Evolutionary conservation across 2,888 invertebrate species (phyloP), one percentile per base, ranked within the genome.

Genomic region (Agonopterix subpropinquella): DNA sequence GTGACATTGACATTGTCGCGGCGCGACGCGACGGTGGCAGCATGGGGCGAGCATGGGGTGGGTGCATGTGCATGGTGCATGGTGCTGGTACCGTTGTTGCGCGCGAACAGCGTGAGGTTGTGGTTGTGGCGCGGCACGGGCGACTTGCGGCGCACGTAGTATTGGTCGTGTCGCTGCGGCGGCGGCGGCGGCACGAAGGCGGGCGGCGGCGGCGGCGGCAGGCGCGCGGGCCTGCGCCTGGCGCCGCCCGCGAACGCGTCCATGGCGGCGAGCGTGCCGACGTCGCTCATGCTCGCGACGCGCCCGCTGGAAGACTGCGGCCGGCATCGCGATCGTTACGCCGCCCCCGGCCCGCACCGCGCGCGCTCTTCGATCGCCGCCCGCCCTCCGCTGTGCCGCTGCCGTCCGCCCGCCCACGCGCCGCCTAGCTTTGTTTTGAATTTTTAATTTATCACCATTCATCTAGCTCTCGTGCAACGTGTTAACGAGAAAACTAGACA

Each of bases 181-280:
- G 86, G 86, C 59, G 84, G 86, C 65, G 85, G 86, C 56, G 85
- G 85, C 72, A 84, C 80, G 77, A 80, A 79, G 68, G 83, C 82
- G 76, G 85, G 86, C 71, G 83, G 83, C 76, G 85, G 86, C 71
- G 86, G 86, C 64, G 86, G 87, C 65, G 86, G 86, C 67, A 86
- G 76, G 65, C 84, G 82, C 59, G 83, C 71, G 67, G 82, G 79
- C 75, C 84, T 73, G 53, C 86, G 84, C 79, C 88, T 70, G 67
- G 85, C 85, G 79, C 86, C 88, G 83, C 84, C 86, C 74, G 83
- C 87, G 80, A 83, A 88, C 75, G 83, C 87, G 80, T 85, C 87
- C 86, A 84, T 88, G 63, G 84, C 87, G 75, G 85, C 87, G 78
- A 87, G 87, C 83, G 87, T 87, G 77, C 85, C 88, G 71, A 87